Conservation (phyloP, 1,140 invertebrate species). For the Drosophila bocki region DNA sequence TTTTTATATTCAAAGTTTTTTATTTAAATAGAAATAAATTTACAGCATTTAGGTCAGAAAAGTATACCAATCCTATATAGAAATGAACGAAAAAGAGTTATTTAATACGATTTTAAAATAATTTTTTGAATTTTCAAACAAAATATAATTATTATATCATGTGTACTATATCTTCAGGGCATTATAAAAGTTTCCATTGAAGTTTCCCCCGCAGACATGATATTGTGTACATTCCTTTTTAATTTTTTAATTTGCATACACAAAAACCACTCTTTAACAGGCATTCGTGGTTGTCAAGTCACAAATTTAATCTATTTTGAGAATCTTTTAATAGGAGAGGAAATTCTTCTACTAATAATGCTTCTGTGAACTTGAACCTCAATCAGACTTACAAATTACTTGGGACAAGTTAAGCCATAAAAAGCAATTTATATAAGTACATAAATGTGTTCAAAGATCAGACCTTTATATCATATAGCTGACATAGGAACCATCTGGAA, state of each 20-base stretch:
- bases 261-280: background rate
- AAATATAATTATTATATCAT: too few species aligned
- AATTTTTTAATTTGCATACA: background rate
- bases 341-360: slow-evolving; percentile 12
- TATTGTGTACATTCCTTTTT: background rate
- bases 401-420: slow-evolving; percentile 1
- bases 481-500: background rate
- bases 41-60: too few species aligned
- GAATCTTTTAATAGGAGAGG: slow-evolving; percentile 14
- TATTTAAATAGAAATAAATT: too few species aligned
- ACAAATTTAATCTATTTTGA: slow-evolving; percentile 10
- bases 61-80: too few species aligned
- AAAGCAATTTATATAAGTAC: background rate
- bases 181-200: background rate
- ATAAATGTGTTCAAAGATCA: background rate
- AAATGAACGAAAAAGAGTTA: too few species aligned
- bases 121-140: too few species aligned
- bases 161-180: background rate
- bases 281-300: background rate
- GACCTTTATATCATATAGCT: background rate
- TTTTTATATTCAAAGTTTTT: too few species aligned
- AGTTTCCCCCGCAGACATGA: background rate
- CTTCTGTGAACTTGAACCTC: slow-evolving; percentile 31
- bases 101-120: too few species aligned
- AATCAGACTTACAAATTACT: slow-evolving; percentile 16